Conservation (phyloP, 2,113 vertebrate species). For the Sphyrna mokarran region DNA sequence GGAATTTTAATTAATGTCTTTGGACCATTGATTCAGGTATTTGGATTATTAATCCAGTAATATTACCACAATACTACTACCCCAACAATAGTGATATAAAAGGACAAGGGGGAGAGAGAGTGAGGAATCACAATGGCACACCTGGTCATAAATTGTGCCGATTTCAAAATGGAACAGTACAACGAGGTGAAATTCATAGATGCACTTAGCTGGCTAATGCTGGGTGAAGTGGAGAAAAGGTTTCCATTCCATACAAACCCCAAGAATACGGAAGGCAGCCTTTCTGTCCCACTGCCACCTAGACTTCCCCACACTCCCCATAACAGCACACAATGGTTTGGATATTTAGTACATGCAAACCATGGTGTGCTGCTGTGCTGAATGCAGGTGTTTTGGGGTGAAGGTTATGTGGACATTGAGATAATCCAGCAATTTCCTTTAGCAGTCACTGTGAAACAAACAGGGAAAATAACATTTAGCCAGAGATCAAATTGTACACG, state of each 20-base stretch:
- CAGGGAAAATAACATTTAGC: neutral
- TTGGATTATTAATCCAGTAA: neutral
- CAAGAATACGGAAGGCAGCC: neutral
- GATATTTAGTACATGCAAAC: slow-evolving; percentile 16
- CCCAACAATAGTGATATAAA: neutral
- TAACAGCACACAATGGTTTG: slow-evolving; percentile 29
- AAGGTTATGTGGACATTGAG: neutral
- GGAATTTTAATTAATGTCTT: neutral
- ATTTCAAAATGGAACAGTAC: neutral
- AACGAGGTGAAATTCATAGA: neutral
- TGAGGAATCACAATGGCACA: neutral
- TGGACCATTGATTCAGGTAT: neutral
- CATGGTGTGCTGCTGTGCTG: slow-evolving; percentile 31
- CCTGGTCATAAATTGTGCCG: neutral
- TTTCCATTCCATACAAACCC: neutral
- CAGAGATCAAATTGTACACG: neutral
- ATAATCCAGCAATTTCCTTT: neutral
- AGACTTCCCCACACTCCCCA: slow-evolving; percentile 6
- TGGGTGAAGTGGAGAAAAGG: neutral
- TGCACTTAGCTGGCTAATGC: neutral
- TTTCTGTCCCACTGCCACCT: neutral
- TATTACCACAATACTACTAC: too few relatives aligned
- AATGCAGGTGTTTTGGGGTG: slow-evolving; percentile 18
- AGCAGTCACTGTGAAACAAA: neutral
- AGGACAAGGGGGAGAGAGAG: neutral